Evolutionary conservation across 2,888 invertebrate genomes (phyloP), one percentile per base, ranked within the genome.

Genomic region (Thysanoteuthis rhombus): DNA sequence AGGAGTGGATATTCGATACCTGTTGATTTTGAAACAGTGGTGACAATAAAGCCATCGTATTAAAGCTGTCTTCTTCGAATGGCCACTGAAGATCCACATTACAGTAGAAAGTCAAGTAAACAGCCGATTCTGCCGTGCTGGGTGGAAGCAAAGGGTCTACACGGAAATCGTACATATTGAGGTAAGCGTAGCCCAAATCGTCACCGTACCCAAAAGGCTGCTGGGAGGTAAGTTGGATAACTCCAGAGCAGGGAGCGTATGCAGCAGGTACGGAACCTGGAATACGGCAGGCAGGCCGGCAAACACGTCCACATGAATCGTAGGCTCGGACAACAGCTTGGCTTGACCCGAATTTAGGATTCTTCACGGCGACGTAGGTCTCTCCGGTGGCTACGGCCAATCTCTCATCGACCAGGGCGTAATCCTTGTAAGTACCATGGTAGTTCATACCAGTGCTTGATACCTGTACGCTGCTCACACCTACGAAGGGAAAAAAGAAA

Each of bases 361-460:
- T 95, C 93, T 96, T 96, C 0, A 96, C 95, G 12, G 96, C 96
- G 22, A 96, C 94, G 93, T 95, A 96, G 36, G 96, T 95, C 32
- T 95, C 95, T 39, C 95, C 94, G n/a, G 95, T 94, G 6, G 96
- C 95, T 19, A 95, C 95, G 22, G 96, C 95, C 93, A 95, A 94
- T 36, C 96, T 94, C 58, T 95, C 95, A 93, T 96, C 96, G 40
- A 96, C 95, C 42, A 96, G 95, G 28, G 96, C 94, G 42, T 95
- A 95, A 93, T 96, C 96, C 92, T 96, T 96, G 94, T 96, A 96
- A 22, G 93, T 94, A 8, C 96, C 96, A 39, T 96, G 95, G 93
- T 96, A 96, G 93, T 96, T 96, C 32, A 96, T 94, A 8, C 96
- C 96, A 91, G 94, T 94, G 40, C 96, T 96, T 45, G 94, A 94